Evolutionary conservation across 92 coral and sea anemone genomes (phyloP).

Genomic region (Umimayanthus chanpuru): DNA sequence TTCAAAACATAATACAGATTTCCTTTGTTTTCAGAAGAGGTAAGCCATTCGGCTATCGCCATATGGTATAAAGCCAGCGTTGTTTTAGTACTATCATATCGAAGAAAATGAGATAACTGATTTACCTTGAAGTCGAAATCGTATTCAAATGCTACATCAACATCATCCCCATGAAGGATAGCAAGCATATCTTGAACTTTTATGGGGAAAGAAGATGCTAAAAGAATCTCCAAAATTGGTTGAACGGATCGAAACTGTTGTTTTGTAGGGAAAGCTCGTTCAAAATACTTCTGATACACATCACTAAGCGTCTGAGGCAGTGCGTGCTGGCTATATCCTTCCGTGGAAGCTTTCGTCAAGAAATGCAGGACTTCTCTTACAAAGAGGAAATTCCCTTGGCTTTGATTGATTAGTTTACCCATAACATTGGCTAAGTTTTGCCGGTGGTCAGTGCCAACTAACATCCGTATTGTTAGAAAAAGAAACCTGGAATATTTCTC

Average conservation of each 20-base stretch:
- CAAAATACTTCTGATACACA: neutral
- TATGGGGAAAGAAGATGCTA: constrained; percentile 8
- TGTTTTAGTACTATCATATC: neutral
- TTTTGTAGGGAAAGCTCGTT: constrained; percentile 2
- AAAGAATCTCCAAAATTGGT: constrained; percentile 27
- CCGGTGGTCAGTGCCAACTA: neutral
- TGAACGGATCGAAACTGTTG: neutral
- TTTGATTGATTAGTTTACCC: neutral
- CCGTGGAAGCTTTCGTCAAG: neutral
- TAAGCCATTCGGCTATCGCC: constrained; percentile 1
- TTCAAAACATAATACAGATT: constrained; percentile 13
- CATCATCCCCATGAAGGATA: neutral
- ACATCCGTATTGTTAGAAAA: neutral
- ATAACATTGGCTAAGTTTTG: neutral
- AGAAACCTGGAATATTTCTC: constrained; percentile 1
- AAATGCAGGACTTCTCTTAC: neutral
- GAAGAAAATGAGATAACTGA: constrained; percentile 15
- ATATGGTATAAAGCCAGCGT: neutral
- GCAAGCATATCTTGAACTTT: neutral
- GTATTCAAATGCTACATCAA: neutral
- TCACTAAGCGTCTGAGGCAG: neutral
- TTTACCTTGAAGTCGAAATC: constrained; percentile 3
- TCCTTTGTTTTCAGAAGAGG: neutral
- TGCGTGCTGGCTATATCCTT: neutral
- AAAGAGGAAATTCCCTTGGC: constrained; percentile 2